Percentiles rank a stretch among this genome's conserved stretches.
These are phyloP conservation scores for Oligia latruncula DNA, from an alignment of 2,888 invertebrate species.

Conservation along the genomic window DNA sequence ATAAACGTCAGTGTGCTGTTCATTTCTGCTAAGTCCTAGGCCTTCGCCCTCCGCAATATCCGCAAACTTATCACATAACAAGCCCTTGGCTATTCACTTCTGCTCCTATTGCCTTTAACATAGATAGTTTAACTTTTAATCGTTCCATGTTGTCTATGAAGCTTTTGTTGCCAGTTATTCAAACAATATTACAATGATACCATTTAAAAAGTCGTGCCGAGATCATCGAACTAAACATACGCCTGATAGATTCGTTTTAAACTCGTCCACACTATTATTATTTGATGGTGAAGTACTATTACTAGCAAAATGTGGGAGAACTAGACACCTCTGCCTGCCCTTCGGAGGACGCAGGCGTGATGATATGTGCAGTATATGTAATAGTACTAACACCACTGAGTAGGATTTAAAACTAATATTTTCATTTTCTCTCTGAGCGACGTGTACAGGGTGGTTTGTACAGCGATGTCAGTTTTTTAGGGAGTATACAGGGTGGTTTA, in stretches of 20 bases:
- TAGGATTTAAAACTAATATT: slow-evolving; percentile 9
- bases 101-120: neutral
- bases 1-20: too few species aligned
- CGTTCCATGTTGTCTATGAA: neutral
- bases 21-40: too few species aligned
- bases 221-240: slow-evolving; percentile 51
- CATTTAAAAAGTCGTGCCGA: slow-evolving; percentile 31
- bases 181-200: slow-evolving; percentile 33
- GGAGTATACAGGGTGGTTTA: neutral
- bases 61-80: neutral
- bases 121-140: neutral
- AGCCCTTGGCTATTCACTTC: neutral
- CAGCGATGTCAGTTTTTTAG: neutral
- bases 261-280: slow-evolving; percentile 16
- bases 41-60: too few species aligned
- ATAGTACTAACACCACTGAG: slow-evolving; percentile 12
- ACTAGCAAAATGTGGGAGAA: neutral
- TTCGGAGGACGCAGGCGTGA: neutral
- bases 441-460: neutral
- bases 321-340: neutral
- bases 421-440: slow-evolving; percentile 14
- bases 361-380: neutral
- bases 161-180: neutral
- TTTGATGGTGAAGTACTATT: slow-evolving; percentile 23
- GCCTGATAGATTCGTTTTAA: slow-evolving; percentile 24